Evolutionary conservation across 1,140 invertebrate genomes (phyloP), one percentile per base, ranked within the genome.

Genomic region (Formica selysi): DNA sequence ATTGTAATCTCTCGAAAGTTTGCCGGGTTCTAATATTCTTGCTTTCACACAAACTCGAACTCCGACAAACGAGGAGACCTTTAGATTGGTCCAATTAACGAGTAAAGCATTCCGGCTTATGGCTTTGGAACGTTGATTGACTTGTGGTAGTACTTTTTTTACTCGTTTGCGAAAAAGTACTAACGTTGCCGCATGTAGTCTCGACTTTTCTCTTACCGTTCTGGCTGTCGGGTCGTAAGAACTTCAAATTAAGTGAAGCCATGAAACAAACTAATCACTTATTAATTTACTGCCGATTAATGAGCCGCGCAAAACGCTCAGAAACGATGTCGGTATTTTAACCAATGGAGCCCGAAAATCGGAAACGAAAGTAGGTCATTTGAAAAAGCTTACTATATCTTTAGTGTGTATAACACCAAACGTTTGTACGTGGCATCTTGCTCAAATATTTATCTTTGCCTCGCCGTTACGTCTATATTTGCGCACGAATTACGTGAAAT

Each of bases 81-180:
- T 74, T 71, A 41, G 78, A 89, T 92, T 76, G 89, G 86, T 65
- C 85, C 87, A 91, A 91, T 92, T 91, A 92, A 91, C 86, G 89
- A 91, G 87, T 67, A 65, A 57, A 89, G 87, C 87, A 86, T 89
- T 89, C 89, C 67, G 86, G 64, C 81, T 68, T 61, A 84, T 91
- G 85, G 79, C 86, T 89, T 89, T 87, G 70, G 71, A 76, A 78
- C 79, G 84, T 91, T 91, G 90, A 92, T 91, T 92, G 78, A 71
- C 86, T 88, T 51, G 44, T 70, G 48, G 26, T 44, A 8, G 41
- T 44, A 44, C 41, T 44, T 44, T 44, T 29, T 85, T 48, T 44
- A 65, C 48, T 76, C 38, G 57, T 61, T 29, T 48, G 32, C 36
- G 51, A 7, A 85, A 73, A 59, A 84, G 8, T 59, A 89, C 38